Evolutionary conservation across 2,113 vertebrate species (phyloP), one percentile per base, ranked within the genome.

Genomic region (Aythya baeri): DNA sequence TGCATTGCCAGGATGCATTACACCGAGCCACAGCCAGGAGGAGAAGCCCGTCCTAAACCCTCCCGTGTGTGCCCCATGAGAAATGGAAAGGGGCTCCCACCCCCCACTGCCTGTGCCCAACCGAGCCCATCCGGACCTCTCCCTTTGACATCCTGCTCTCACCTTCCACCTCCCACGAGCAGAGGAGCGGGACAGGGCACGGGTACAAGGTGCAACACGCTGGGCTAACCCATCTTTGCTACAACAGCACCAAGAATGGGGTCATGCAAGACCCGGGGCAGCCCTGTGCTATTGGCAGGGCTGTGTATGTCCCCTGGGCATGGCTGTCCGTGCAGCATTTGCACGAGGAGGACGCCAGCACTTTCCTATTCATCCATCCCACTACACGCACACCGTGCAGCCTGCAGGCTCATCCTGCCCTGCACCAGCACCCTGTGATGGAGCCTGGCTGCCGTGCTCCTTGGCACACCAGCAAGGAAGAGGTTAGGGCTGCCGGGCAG

Each of bases 341-440:
- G 68, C 68, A 52, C 25, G 7, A 50, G 68, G 46, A 36, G 68
- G n/a, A 27, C 8, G 41, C 31, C 27, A 22, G 65, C 20, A 32
- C 41, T 44, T 67, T 15, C 29, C 65, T 31, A 32, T 67, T 67
- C 65, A 49, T 79, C 34, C 66, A 63, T 3, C 23, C 59, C 50
- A 54, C 41, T 1, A 6, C 50, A 84, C 29, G 22, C 61, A 62
- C 0, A 2, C n/a, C 2, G 46, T 61, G 44, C 3, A 2, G 26
- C 13, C 66, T 59, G n/a, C 3, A 32, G 27, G 17, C 23, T 80
- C 65, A 41, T 26, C 65, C 63, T 6, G 52, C 57, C 46, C 88
- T 1, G 1, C 50, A 43, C 12, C 27, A 73, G 58, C 67, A 58
- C 62, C n/a, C 0, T 0, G 22, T 0, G 2, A 9, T 17, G 46